Conservation (phyloP, 2,888 invertebrate genomes). For the Lithophane semibrunnea region DNA sequence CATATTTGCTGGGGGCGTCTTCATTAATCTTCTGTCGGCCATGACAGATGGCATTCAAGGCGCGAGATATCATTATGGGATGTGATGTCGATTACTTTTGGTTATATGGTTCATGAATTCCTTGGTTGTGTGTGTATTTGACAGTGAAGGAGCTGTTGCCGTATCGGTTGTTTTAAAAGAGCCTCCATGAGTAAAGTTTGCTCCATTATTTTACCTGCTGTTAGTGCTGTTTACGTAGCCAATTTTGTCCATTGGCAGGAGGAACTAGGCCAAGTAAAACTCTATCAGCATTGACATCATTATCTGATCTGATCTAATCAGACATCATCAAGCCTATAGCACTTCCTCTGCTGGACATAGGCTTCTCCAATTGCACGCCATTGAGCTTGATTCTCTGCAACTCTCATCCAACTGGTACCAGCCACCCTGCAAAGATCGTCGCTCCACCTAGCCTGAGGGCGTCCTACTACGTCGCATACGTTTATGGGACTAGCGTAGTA, state of each 20-base stretch:
- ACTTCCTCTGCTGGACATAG: no score
- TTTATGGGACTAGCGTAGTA: no score
- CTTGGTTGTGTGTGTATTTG: slow-evolving; percentile 9
- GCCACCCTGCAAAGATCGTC: no score
- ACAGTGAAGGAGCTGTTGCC: slow-evolving; percentile 2
- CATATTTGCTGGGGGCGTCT: slow-evolving; percentile 66
- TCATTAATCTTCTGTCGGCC: slow-evolving; percentile 66
- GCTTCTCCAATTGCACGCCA: no score
- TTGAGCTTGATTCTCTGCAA: no score
- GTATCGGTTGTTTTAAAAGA: background rate
- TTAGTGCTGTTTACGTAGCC: background rate
- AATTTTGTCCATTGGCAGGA: background rate
- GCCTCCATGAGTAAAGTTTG: background rate
- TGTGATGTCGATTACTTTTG: slow-evolving; percentile 51
- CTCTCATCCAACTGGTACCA: no score
- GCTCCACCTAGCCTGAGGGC: no score
- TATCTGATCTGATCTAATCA: no score
- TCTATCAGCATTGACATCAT: no score
- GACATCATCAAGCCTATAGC: no score
- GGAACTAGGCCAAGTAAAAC: background rate
- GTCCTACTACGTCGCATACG: no score
- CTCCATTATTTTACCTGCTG: background rate
- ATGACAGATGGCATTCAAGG: slow-evolving; percentile 65
- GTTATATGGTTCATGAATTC: slow-evolving; percentile 15
- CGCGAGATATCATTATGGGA: slow-evolving; percentile 58